These are phyloP conservation scores for Myripristis murdjan DNA, from an alignment of 2,797 vertebrate species.

Conservation along the genomic window DNA sequence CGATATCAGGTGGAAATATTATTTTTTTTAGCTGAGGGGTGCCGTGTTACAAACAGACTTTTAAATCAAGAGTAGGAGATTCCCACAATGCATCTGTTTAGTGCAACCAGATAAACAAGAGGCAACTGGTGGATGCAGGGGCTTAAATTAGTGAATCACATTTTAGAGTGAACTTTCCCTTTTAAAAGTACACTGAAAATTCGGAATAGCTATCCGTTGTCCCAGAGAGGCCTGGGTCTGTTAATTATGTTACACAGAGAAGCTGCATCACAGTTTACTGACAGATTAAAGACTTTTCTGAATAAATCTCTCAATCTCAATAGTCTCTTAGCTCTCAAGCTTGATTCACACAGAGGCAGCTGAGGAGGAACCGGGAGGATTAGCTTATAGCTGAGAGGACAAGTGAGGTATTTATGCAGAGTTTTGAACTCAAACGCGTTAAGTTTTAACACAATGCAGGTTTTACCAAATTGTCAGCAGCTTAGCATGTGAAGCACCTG, in stretches of 20 bases:
- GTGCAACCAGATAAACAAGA: too few species aligned
- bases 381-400: constrained; percentile 76
- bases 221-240: neutral
- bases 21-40: too few species aligned
- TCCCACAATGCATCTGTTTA: too few species aligned
- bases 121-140: too few species aligned
- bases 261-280: constrained; percentile 40
- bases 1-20: too few species aligned
- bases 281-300: constrained; percentile 18
- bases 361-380: constrained; percentile 88
- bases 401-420: constrained; percentile 75
- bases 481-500: constrained; percentile 58
- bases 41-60: too few species aligned
- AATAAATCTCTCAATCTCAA: constrained; percentile 27
- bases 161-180: constrained; percentile 61
- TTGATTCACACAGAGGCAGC: constrained; percentile 93
- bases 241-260: neutral
- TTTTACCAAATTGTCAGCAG: constrained; percentile 11
- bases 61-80: too few species aligned
- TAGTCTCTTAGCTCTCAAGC: constrained; percentile 1
- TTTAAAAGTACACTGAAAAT: constrained; percentile 25
- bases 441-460: constrained; percentile 30
- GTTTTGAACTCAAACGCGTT: constrained; percentile 51
- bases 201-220: neutral
- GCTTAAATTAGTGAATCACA: constrained; percentile 28